Base-by-base conservation (phyloP, 2,888 invertebrate species). In the Amphipoea oculea region DNA sequence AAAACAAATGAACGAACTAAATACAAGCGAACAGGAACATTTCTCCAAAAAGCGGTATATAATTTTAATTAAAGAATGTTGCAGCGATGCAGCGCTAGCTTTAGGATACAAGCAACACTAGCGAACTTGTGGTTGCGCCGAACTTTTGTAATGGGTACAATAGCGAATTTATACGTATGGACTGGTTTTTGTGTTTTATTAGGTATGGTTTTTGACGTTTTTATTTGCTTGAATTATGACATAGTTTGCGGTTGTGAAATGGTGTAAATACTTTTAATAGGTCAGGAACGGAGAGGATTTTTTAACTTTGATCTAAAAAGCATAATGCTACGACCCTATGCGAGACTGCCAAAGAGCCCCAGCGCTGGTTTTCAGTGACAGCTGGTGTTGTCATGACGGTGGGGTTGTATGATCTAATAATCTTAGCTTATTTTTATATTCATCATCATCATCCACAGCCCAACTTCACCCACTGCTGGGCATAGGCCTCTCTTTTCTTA, bases 31-130 rank as follows among this genome's bases (percentile, higher is more conserved):
- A 78, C 48, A 66, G 63, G 42, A 83, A 75, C 72, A 72, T 79
- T 75, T 83, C 86, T 83, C 86, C 73, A 78, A 83, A 83, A 86
- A 84, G 42, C 72, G 48, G 68, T 72, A 79, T 79, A 75, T 84
- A 86, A 84, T 84, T 84, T 84, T 84, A 86, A 86, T 86, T 79
- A 86, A 75, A 84, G 86, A 84, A 86, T 75, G 84, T 73, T 42
- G 69, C 72, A 78, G 42, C 62, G 65, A 74, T 73, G 77, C 76
- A 72, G 60, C 51, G 54, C 62, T 51, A 54, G 86, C 51, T 66
- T 66, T 74, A 67, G 77, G 57, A 66, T 73, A 51, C 42, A 68
- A 74, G 83, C 67, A n/a, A 29, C 29, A 71, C 14, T 73, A 73
- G 73, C 63, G 12, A 60, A 45, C 14, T 65, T 60, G 72, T 36